Percentiles rank a stretch among this genome's conserved stretches.
Evolutionary conservation across 2,888 invertebrate genomes (phyloP).

Genomic region (Ditula angustiorana): DNA sequence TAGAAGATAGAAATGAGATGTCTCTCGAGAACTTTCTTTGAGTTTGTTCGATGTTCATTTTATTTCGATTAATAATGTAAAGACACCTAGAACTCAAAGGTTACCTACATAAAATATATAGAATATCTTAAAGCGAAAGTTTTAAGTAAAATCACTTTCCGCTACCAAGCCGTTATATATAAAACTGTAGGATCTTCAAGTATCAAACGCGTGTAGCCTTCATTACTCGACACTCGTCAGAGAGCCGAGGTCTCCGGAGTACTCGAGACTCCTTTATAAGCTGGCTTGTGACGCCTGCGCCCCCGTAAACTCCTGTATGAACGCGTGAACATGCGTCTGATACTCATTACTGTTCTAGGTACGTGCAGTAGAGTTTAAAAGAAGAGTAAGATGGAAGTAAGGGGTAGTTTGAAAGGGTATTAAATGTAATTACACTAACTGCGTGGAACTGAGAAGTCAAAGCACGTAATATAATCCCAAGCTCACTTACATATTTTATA

Average conservation of each 20-base stretch:
- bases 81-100: not conserved
- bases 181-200: slow-evolving; percentile 42
- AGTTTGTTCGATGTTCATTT: slow-evolving; percentile 11
- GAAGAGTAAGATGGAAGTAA: not conserved
- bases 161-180: slow-evolving; percentile 47
- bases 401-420: not conserved
- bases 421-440: not conserved
- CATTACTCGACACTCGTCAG: slow-evolving; percentile 52
- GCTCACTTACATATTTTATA: not conserved
- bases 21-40: not conserved
- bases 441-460: not conserved
- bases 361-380: slow-evolving; percentile 9
- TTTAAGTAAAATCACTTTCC: slow-evolving; percentile 46
- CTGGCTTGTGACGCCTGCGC: slow-evolving; percentile 52
- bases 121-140: slow-evolving; percentile 23
- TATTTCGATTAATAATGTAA: slow-evolving; percentile 5
- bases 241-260: slow-evolving; percentile 51
- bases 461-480: not conserved
- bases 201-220: slow-evolving; percentile 52
- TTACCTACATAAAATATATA: not conserved
- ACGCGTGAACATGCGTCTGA: slow-evolving; percentile 27
- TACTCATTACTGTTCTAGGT: slow-evolving; percentile 20
- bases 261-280: slow-evolving; percentile 64
- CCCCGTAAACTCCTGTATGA: slow-evolving; percentile 50
- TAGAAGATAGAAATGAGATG: not conserved